Percentiles rank a stretch among this genome's conserved stretches.
phyloP scores from a whole-genome alignment of 1,140 invertebrate genomes.

The Scaptomyza montana region DNA sequence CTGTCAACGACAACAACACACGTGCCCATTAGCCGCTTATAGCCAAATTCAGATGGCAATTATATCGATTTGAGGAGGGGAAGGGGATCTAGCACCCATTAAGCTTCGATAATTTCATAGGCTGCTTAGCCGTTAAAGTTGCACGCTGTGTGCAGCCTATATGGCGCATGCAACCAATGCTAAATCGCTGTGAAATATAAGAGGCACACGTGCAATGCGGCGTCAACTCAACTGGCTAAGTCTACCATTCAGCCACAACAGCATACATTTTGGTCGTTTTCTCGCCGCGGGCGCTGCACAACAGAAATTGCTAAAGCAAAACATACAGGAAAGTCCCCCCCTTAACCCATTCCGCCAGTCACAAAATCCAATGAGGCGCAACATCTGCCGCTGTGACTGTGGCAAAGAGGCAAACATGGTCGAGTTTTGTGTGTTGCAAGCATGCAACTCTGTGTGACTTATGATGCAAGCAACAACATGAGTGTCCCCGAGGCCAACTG shows the following conservation, averaged over 20 bases:
- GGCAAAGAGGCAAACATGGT: constrained; percentile 48
- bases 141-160: not conserved
- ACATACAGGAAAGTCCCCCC: constrained; percentile 11
- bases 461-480: constrained; percentile 66
- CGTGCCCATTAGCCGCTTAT: constrained; percentile 22
- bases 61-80: constrained; percentile 22
- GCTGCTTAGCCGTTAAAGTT: constrained; percentile 29
- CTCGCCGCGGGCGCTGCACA: constrained; percentile 50
- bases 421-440: constrained; percentile 36
- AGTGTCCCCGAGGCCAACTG: constrained; percentile 25
- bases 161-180: constrained; percentile 13
- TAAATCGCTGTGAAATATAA: constrained; percentile 32
- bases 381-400: constrained; percentile 71
- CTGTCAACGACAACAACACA: constrained; percentile 51
- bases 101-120: constrained; percentile 38
- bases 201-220: constrained; percentile 18
- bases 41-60: constrained; percentile 17
- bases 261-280: constrained; percentile 77
- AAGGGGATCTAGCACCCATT: not conserved
- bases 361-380: constrained; percentile 66
- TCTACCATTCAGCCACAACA: constrained; percentile 77
- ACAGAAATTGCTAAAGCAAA: constrained; percentile 51
- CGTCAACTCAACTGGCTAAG: constrained; percentile 36
- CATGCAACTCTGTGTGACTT: constrained; percentile 57
- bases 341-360: not conserved